phyloP scores from a whole-genome alignment of 2,797 vertebrate genomes.

The Diplodus puntazzo region DNA sequence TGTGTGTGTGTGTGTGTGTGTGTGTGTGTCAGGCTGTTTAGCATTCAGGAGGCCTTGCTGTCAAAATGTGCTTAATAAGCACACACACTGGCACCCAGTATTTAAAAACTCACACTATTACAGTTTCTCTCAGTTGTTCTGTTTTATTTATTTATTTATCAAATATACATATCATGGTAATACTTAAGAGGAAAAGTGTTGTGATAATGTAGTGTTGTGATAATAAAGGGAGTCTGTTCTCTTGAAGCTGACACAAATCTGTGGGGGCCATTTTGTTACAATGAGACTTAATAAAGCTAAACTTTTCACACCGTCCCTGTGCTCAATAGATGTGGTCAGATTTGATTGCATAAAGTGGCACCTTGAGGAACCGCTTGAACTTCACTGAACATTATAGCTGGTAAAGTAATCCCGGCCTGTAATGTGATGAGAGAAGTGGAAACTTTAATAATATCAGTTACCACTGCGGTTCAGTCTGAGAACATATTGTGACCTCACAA shows the following conservation, averaged over 20 bases:
- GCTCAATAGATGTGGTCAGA: slow-evolving; percentile 44
- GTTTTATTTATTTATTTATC: slow-evolving; percentile 12
- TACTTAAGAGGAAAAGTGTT: too few species aligned
- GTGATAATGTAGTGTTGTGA: too few species aligned
- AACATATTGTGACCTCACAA: not conserved
- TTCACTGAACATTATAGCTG: slow-evolving; percentile 10
- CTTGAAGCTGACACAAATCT: slow-evolving; percentile 26
- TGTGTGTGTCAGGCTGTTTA: slow-evolving; percentile 42
- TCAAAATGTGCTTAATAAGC: slow-evolving; percentile 71
- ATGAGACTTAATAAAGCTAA: slow-evolving; percentile 46
- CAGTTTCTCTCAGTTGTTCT: slow-evolving; percentile 29
- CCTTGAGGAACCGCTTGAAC: slow-evolving; percentile 17
- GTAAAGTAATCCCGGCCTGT: not conserved
- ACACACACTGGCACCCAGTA: slow-evolving; percentile 17
- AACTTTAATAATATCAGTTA: not conserved
- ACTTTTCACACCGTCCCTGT: slow-evolving; percentile 34
- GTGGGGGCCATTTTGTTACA: slow-evolving; percentile 39
- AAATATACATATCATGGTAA: slow-evolving; percentile 14
- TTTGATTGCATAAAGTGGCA: slow-evolving; percentile 39
- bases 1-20: not conserved
- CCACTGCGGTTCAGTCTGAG: not conserved
- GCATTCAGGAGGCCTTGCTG: slow-evolving; percentile 45
- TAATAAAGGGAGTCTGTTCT: slow-evolving; percentile 20
- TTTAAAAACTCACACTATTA: slow-evolving; percentile 15
- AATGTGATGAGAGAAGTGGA: not conserved